Conservation (phyloP, 2,888 invertebrate genomes). For the Nasonovia ribisnigri region DNA sequence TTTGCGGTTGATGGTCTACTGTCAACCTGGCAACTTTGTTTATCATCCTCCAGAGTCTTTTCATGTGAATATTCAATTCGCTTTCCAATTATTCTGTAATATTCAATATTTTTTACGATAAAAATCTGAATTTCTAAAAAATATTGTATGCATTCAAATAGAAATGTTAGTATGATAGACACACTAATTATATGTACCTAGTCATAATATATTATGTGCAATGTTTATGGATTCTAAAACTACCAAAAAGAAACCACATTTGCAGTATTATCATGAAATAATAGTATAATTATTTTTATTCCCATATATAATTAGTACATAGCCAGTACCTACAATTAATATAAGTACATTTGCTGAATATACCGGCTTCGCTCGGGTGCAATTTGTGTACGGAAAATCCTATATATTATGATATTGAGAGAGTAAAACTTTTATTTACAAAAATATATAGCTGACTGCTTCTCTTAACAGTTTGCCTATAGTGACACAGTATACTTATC, state of each 20-base stretch:
- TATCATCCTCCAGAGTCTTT: background rate
- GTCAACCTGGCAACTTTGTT: background rate
- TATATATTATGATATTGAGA: too few species aligned
- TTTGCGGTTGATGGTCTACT: background rate
- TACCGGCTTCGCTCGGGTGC: too few species aligned
- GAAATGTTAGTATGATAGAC: background rate
- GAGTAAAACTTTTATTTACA: too few species aligned
- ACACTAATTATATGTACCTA: background rate
- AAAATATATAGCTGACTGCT: too few species aligned
- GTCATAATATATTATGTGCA: background rate
- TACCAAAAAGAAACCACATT: background rate
- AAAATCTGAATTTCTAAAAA: background rate
- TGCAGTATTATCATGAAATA: background rate
- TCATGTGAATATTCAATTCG: background rate
- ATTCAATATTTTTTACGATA: background rate
- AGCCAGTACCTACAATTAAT: background rate
- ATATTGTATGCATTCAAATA: background rate
- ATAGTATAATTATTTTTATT: background rate
- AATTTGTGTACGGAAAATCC: too few species aligned
- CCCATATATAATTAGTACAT: background rate
- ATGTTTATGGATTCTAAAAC: background rate
- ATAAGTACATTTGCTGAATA: too few species aligned
- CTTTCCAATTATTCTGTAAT: slow-evolving; percentile 53
- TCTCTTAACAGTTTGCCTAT: too few species aligned
- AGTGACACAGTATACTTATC: too few species aligned